Evolutionary conservation across 2,113 vertebrate genomes (phyloP), one percentile per base, ranked within the genome.

Genomic region (Eclectus roratus): DNA sequence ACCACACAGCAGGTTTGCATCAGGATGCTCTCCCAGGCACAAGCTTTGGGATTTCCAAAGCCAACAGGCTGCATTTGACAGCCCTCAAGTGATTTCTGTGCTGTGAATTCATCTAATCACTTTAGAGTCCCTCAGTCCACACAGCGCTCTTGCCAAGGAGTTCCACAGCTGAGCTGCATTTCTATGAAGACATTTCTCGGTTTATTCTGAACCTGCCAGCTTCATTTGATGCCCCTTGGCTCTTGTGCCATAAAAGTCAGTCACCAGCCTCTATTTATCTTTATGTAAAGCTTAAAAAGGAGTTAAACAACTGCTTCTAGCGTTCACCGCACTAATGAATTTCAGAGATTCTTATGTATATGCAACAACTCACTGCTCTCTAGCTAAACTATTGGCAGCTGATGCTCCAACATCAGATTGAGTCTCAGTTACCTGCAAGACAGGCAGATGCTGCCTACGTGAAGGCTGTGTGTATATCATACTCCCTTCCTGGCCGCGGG

Each of bases 41-140:
- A n/a, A 77, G 76, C 80, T 88, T 74, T 35, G 72, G 72, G 88
- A 66, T 74, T 86, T 88, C 88, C 94, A 90, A 64, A 91, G 68
- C 49, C 58, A 47, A 73, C 13, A 29, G 43, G 35, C 61, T 20
- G 44, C 20, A 18, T 53, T 91, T 4, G 2, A 79, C 9, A 92
- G 83, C 37, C 68, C 69, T 74, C 33, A 28, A 73, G 43, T 52
- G 76, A 93, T 77, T 73, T 80, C 61, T 93, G 61, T 35, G 58
- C 88, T 58, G 82, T 86, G 64, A 88, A 58, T 73, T 80, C 49
- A 77, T 37, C 82, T 70, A 37, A 85, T 70, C 72, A 31, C 80
- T 52, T 74, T 43, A 35, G 94, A 94, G 85, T 14, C 47, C 29
- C 41, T n/a, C n/a, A 21, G 77, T 58, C 52, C 70, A 28, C 73